These are phyloP conservation scores for Melanotaenia maccullochi DNA, from an alignment of 2,797 vertebrate genomes.

Conservation along the genomic window DNA sequence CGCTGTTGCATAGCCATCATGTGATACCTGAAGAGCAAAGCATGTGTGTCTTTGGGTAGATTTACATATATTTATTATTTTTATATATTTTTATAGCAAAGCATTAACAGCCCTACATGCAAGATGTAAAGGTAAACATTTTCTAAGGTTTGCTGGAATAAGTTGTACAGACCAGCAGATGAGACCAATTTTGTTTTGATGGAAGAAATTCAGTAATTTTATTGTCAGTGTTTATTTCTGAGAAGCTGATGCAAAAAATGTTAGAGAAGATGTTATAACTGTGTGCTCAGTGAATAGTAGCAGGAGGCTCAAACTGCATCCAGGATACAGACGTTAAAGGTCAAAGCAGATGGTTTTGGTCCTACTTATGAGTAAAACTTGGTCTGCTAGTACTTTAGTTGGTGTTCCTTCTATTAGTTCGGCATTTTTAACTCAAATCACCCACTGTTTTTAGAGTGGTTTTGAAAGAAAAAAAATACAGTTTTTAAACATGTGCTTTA, in stretches of 20 bases:
- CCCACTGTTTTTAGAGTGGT: neutral
- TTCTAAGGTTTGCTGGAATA: neutral
- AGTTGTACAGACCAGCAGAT: neutral
- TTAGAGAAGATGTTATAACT: neutral
- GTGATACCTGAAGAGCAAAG: neutral
- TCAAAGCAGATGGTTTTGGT: conserved; percentile 38
- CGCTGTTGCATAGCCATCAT: conserved; percentile 27
- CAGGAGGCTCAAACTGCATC: conserved; percentile 45
- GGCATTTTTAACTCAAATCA: neutral
- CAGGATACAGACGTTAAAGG: conserved; percentile 42
- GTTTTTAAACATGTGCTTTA: neutral
- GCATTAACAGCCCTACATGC: neutral
- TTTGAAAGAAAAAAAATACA: neutral
- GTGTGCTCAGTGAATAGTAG: conserved; percentile 19
- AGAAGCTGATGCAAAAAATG: neutral
- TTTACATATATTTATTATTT: neutral
- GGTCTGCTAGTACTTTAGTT: neutral
- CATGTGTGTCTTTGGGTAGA: neutral
- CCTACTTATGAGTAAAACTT: conserved; percentile 21
- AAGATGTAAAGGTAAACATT: neutral
- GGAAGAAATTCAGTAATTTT: neutral
- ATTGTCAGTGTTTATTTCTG: neutral
- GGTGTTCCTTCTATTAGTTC: neutral
- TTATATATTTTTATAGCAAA: neutral
- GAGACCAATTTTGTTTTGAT: neutral